phyloP scores from a whole-genome alignment of 2,113 vertebrate species.

The Pluvialis apricaria region DNA sequence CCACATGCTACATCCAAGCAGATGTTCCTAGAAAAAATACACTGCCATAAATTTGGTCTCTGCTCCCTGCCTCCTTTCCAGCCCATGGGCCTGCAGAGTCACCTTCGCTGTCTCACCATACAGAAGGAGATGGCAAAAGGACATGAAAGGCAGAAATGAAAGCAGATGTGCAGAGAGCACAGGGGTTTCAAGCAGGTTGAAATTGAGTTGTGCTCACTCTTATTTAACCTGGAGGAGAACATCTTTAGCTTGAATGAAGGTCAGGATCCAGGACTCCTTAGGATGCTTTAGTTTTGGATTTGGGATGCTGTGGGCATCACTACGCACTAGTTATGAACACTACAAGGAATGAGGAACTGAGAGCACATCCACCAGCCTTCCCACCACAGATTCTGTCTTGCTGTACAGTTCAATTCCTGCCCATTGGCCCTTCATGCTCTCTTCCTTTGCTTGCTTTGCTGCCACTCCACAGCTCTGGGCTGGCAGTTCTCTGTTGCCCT shows the following conservation, averaged over 20 bases:
- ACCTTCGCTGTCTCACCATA: background rate
- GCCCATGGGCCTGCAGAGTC: background rate
- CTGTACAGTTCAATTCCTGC: background rate
- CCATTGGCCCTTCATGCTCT: background rate
- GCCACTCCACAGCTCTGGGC: background rate
- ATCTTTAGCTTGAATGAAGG: background rate
- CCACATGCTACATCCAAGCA: background rate
- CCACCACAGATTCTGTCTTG: background rate
- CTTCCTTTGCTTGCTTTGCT: background rate
- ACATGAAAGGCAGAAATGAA: background rate
- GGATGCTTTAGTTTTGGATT: background rate
- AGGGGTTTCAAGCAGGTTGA: background rate
- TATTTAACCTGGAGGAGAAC: background rate
- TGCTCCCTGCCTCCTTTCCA: background rate
- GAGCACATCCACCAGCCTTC: background rate
- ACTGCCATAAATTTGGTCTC: background rate
- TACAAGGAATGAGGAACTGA: background rate
- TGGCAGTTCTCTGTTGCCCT: background rate
- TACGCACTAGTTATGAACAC: background rate
- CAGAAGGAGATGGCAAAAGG: background rate
- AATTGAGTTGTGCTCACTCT: background rate
- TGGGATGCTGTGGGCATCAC: background rate
- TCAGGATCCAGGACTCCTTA: background rate
- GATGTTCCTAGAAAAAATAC: background rate
- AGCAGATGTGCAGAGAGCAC: background rate